Base-by-base conservation (phyloP, 2,888 invertebrate species). In the Cepaea hortensis region DNA sequence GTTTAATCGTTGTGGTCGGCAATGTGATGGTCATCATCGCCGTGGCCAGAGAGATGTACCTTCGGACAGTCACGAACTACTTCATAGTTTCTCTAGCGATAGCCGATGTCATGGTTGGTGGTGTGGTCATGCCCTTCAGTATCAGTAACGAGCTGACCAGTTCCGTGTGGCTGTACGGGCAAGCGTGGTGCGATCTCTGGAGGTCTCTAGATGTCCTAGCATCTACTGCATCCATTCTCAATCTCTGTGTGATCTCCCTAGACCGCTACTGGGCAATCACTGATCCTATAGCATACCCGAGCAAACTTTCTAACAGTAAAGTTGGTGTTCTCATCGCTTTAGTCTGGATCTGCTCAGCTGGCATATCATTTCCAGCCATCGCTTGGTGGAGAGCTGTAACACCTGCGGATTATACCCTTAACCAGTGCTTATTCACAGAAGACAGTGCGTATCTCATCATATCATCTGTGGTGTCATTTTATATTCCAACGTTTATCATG, bases 221-320 rank as follows among this genome's bases (percentile, higher is more conserved):
- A 92, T 98, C 98, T 92, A 99, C 99, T 0, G 99, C 99, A 9
- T 98, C 98, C 15, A 99, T 99, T 91, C 96, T 99, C 81, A 99
- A 99, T 95, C 95, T 99, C 85, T 99, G 99, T 95, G 98, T 99
- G 61, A 99, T 99, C 92, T 98, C 98, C 0, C 94, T 99, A 92
- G 99, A 99, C 94, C 96, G 98, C 35, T 99, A 99, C 95, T 98
- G 99, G 98, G 99, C 99, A 80, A 99, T 99, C 89, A 98, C 98
- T 20, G 98, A 99, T 95, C 99, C 99, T 0, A 98, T 99, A 91
- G 97, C 98, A 81, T 99, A 99, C 95, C 98, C 99, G 2, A 97
- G 97, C 95, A 96, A 97, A 89, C 99, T 99, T 98, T 98, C 98
- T 61, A 96, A 97, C 77, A 96, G 96, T 87, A 96, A 97, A 87